Conservation (phyloP, 35 echinoderm and acorn worm species). For the Apostichopus japonicus region DNA sequence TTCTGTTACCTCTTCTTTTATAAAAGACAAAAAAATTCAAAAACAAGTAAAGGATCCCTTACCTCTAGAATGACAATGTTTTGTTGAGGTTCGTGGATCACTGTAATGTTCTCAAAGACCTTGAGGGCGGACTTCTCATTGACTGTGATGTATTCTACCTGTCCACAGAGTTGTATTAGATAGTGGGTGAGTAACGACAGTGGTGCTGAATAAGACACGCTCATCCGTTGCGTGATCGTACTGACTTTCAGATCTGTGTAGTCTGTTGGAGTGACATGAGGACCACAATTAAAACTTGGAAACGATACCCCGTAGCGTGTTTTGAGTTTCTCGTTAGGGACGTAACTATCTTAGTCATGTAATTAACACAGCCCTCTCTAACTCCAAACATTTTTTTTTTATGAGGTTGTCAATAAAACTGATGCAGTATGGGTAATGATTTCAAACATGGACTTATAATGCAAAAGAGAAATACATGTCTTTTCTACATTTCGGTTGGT, state of each 20-base stretch:
- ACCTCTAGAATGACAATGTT: constrained; percentile 86
- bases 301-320: too few species aligned
- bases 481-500: too few species aligned
- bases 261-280: constrained; percentile 36
- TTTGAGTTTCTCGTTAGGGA: too few species aligned
- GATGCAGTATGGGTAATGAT: too few species aligned
- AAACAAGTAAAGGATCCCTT: neutral
- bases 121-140: constrained; percentile 77
- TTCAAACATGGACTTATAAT: too few species aligned
- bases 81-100: constrained; percentile 88
- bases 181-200: constrained; percentile 91
- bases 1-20: too few species aligned
- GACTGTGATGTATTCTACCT: constrained; percentile 83
- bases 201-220: constrained; percentile 77
- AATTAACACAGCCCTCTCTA: too few species aligned
- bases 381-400: too few species aligned
- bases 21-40: too few species aligned
- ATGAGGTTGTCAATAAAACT: too few species aligned
- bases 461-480: too few species aligned
- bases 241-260: constrained; percentile 94
- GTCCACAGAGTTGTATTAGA: constrained; percentile 85
- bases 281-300: neutral
- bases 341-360: too few species aligned
- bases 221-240: constrained; percentile 88
- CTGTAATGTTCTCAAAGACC: constrained; percentile 75